phyloP scores from a whole-genome alignment of 2,113 vertebrate genomes.

The Pundamilia nyererei region DNA sequence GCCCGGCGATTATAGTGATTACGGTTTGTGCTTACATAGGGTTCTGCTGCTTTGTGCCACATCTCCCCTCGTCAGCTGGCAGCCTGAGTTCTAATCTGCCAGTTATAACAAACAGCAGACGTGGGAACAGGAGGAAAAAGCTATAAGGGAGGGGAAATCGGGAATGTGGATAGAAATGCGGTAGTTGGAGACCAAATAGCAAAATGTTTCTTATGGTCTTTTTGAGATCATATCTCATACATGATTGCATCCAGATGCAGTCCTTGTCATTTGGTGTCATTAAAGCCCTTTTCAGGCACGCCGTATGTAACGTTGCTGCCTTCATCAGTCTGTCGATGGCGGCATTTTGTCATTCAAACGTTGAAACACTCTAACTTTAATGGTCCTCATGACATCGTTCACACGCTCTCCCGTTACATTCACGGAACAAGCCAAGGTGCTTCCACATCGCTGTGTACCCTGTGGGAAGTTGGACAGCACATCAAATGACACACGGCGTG shows the following conservation, averaged over 20 bases:
- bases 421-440: neutral
- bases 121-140: constrained; percentile 10
- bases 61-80: constrained; percentile 58
- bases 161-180: neutral
- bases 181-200: neutral
- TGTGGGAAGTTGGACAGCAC: neutral
- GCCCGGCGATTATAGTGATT: constrained; percentile 64
- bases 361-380: neutral
- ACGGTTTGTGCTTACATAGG: constrained; percentile 64
- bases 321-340: neutral
- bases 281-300: neutral
- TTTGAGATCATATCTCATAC: neutral
- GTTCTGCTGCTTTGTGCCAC: constrained; percentile 57
- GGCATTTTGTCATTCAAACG: neutral
- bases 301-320: neutral
- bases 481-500: neutral
- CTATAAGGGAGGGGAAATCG: neutral
- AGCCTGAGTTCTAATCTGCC: constrained; percentile 57
- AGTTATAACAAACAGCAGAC: constrained; percentile 53
- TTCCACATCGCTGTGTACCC: neutral
- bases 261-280: neutral
- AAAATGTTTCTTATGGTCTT: neutral
- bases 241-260: neutral
- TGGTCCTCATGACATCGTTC: neutral
- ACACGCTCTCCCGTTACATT: neutral